Percentiles rank a stretch among this genome's conserved stretches.
Conservation (phyloP, 1,140 invertebrate species). For the Acromyrmex echinatior region DNA sequence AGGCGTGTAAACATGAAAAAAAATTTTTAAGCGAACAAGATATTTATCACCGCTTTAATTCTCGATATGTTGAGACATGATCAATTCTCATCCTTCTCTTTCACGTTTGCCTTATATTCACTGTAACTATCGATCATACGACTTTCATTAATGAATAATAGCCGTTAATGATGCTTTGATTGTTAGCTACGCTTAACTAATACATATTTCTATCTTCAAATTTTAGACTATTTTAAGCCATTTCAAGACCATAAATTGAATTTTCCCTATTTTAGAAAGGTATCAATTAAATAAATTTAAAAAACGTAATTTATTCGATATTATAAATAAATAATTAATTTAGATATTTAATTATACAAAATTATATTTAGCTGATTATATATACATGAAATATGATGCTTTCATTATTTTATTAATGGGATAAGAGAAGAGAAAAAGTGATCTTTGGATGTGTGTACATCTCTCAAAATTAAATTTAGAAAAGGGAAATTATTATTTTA, state of each 20-base stretch:
- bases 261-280: background rate
- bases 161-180: background rate
- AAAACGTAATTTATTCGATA: too few species aligned
- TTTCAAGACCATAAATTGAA: background rate
- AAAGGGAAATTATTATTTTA: background rate
- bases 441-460: too few species aligned
- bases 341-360: too few species aligned
- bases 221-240: too few species aligned
- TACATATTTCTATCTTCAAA: background rate
- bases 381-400: too few species aligned
- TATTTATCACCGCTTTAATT: slow-evolving; percentile 40
- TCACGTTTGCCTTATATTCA: background rate
- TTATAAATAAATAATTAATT: too few species aligned
- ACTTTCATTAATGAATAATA: slow-evolving; percentile 46
- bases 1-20: slow-evolving; percentile 12
- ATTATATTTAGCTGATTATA: too few species aligned
- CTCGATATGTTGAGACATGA: background rate
- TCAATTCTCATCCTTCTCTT: slow-evolving; percentile 14
- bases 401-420: too few species aligned
- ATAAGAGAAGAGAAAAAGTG: too few species aligned
- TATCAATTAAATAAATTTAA: background rate
- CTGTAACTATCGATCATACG: slow-evolving; percentile 34
- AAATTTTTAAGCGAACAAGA: background rate
- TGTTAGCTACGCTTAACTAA: slow-evolving; percentile 6
- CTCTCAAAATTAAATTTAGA: background rate